Base-by-base conservation (phyloP, 1,140 invertebrate genomes). In the Rhopalosiphum maidis region DNA sequence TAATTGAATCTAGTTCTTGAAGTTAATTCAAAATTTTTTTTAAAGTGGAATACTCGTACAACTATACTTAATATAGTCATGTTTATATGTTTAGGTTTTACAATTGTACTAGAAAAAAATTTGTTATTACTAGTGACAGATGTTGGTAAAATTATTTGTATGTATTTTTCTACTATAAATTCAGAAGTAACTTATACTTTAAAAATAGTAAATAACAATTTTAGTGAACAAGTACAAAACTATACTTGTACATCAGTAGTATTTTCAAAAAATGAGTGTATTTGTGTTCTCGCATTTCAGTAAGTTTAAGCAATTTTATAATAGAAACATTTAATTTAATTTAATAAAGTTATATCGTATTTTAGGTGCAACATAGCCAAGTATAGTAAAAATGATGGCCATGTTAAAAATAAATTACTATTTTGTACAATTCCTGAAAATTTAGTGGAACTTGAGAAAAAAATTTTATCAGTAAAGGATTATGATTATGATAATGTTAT, bases 371-470 rank as follows among this genome's bases (percentile, higher is more conserved):
- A 93, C 15, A 41, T 86, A n/a, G 46, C 77, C 54, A 93, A 43
- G 30, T 93, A 93, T 54, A 86, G 91, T 86, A 93, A 93, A 51
- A 93, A 93, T 54, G 91, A 93, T 93, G 77, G 68, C 25, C 82
- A 85, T 8, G 37, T 51, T 46, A 93, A 86, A 86, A 93, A 93
- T n/a, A 93, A 93, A 93, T 55, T 93, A 37, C 21, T 93, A 93
- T 85, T 93, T 86, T 93, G 91, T 86, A 41, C 41, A 55, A 93
- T 93, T 86, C 91, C 91, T 86, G 91, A 93, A 93, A 85, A 54
- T n/a, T 54, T 93, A 86, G 48, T 93, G 7, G 91, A 93, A 86
- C 91, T 93, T 18, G 91, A 93, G 23, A 25, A 55, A 41, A 93
- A 93, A 22, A 93, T 93, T 93, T 86, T 93, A 85, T 55, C 82